Evolutionary conservation across 1,140 invertebrate genomes (phyloP), one percentile per base, ranked within the genome.

Genomic region (Diorhabda sublineata): DNA sequence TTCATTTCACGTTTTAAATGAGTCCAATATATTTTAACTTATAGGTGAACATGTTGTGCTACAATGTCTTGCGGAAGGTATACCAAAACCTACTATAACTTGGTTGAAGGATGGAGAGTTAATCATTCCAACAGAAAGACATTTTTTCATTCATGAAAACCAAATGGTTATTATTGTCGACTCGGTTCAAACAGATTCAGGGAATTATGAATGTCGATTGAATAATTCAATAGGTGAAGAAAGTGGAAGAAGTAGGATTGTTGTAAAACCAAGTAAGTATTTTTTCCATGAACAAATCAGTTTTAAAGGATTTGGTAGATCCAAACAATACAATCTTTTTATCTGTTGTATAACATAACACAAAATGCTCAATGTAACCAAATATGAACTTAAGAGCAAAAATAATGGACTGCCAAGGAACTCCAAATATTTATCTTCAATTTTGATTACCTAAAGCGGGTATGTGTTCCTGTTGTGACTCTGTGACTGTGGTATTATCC

Each of bases 121-220:
- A 2, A 83, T 97, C 41, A 81, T 85, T n/a, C 82, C 85, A 44
- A 90, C 90, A 1, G 88, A 92, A 59, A 84, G 93, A 0, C 84
- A 87, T 70, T 95, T 92, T 78, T 92, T 96, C 68, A 92, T 93
- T 1, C 90, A 89, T 45, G 91, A 93, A 80, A 89, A 94, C 83
- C 93, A 96, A 78, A 81, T 97, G 26, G 82, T 98, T 44, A 90
- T 97, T 44, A 96, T 97, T 71, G 89, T 94, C 26, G 89, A 92
- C 75, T 90, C 91, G 2, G 84, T 89, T 71, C 78, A 84, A 2
- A 84, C 83, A 58, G 96, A 98, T 84, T 89, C 89, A 57, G 96
- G 96, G 0, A 85, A 84, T 62, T 98, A 98, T 81, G 90, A 93
- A 71, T 98, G 96, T 83, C 88, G 92, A 80, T 90, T 97, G 76